Base-by-base conservation (phyloP, 2,888 invertebrate species). In the Tachystola acroxantha region DNA sequence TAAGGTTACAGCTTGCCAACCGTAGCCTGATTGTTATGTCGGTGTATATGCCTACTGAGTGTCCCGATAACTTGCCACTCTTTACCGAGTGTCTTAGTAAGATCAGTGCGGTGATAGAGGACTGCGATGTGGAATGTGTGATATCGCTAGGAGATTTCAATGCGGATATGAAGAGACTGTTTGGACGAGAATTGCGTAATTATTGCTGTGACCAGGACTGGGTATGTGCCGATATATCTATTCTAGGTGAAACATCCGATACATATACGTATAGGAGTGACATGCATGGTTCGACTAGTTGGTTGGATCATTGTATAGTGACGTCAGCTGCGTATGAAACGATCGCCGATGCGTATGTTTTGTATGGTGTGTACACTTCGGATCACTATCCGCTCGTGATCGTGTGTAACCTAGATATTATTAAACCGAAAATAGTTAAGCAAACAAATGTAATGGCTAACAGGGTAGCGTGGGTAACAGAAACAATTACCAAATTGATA, bases 41-140 rank as follows among this genome's bases (percentile, higher is more conserved):
- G 12, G 46, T 51, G 10, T 53, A 55, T 25, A 49, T 43, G 52
- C 52, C 47, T 4, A 42, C 36, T 3, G 39, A 46, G 29, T 25
- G 34, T 22, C 2, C 13, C 1, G 43, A 49, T 2, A 50, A 50
- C 27, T 16, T 48, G 1, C n/a, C n/a, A n/a, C n/a, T n/a, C n/a
- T n/a, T n/a, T n/a, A n/a, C n/a, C n/a, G n/a, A n/a, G n/a, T n/a
- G 42, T 12, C 10, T 53, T 2, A 32, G 44, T 34, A 37, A 43
- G 30, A 38, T 51, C 7, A 39, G 35, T 26, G 48, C 52, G 2
- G 39, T 50, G 7, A 38, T 38, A 25, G 47, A 46, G 1, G 44
- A 37, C 19, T 30, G 10, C 27, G 9, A 34, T 31, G 32, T 45
- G 0, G 48, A 51, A 28, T 32, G 28, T n/a, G 42, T 48, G 1